A percentile compares a stretch with the other conserved stretches of the same genome.
phyloP scores from a whole-genome alignment of 2,888 invertebrate species.

The Melinaea marsaeus region DNA sequence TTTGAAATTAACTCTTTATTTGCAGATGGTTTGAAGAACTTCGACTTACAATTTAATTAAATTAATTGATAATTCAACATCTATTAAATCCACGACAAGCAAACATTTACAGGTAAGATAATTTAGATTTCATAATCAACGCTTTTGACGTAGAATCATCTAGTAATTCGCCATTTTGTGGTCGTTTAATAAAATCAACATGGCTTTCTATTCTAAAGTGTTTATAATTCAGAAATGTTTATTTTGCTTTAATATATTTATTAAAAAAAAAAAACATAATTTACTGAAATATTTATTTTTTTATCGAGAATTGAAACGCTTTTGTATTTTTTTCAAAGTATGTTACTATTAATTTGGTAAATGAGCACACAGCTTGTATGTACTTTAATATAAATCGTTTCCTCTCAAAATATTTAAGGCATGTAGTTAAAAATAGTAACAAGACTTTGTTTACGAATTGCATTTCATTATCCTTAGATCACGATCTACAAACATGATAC shows the following conservation, averaged over 20 bases:
- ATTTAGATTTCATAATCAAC: neutral
- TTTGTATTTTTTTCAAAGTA: too few relatives aligned
- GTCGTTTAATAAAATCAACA: conserved; percentile 13
- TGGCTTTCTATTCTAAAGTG: conserved; percentile 11
- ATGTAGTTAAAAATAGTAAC: too few relatives aligned
- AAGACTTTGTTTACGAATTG: too few relatives aligned
- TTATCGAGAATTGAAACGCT: too few relatives aligned
- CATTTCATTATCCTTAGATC: too few relatives aligned
- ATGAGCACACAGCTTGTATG: neutral
- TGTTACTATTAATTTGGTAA: too few relatives aligned
- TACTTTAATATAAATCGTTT: conserved; percentile 11
- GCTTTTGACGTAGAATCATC: conserved; percentile 11
- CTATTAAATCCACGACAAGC: neutral
- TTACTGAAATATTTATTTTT: too few relatives aligned
- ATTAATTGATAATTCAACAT: neutral
- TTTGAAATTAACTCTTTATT: conserved; percentile 7
- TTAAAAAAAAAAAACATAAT: too few relatives aligned
- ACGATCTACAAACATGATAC: too few relatives aligned
- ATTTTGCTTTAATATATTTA: too few relatives aligned
- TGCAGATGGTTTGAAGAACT: conserved; percentile 1
- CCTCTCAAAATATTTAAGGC: too few relatives aligned
- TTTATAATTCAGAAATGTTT: conserved; percentile 7
- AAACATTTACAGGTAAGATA: conserved; percentile 1
- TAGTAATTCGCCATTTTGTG: conserved; percentile 32
- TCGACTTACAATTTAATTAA: neutral